phyloP scores from a whole-genome alignment of 2,113 vertebrate genomes.

The Columba janthina region DNA sequence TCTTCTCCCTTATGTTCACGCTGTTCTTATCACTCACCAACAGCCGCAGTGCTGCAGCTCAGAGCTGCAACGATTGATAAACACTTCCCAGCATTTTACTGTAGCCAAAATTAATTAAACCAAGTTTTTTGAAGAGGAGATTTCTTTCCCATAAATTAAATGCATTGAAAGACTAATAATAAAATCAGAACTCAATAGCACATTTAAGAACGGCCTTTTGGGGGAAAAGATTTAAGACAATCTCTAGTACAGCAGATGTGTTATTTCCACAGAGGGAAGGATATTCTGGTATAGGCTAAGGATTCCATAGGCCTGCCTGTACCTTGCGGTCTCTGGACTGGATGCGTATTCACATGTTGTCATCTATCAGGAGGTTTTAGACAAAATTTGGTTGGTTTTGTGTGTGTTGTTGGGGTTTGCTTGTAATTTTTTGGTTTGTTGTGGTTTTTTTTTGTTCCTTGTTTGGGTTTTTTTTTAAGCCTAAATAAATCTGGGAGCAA shows the following conservation, averaged over 20 bases:
- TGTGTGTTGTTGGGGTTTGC: neutral
- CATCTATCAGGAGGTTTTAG: neutral
- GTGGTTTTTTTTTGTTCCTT: too few species aligned
- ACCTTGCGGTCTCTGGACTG: neutral
- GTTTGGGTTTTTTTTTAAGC: neutral
- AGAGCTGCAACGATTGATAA: neutral
- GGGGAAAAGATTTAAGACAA: neutral
- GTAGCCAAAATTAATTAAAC: conserved; percentile 29
- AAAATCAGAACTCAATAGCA: neutral
- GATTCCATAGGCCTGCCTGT: neutral
- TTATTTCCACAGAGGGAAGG: neutral
- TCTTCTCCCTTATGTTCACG: neutral
- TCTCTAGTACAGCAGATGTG: neutral
- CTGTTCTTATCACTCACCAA: neutral
- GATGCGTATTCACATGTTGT: neutral
- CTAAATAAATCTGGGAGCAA: neutral
- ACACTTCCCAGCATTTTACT: neutral
- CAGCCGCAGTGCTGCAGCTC: neutral
- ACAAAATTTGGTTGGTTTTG: neutral
- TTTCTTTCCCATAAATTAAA: conserved; percentile 33
- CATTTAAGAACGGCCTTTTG: neutral
- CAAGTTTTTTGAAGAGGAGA: neutral
- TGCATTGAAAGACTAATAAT: neutral
- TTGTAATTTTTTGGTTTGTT: too few species aligned
- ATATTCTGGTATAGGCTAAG: neutral